Evolutionary conservation across 2,113 vertebrate species (phyloP), one percentile per base, ranked within the genome.

Genomic region (Megaceryle maxima): DNA sequence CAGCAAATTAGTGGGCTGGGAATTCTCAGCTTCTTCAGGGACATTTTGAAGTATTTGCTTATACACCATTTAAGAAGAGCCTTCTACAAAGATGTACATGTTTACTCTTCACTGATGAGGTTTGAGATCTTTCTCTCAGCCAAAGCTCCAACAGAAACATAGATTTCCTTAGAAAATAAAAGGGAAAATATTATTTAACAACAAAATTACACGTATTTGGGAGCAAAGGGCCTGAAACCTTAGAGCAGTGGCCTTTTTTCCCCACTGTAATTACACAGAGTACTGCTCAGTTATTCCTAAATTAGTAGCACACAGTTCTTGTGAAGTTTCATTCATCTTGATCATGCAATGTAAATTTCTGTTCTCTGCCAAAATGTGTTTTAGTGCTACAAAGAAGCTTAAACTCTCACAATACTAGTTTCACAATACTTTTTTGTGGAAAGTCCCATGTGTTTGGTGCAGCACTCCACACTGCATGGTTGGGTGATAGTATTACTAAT

Each of bases 251-350:
- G 16, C 35, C 22, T 63, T 87, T 93, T 67, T 35, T 62, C 60
- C n/a, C 26, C 28, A 3, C 62, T 84, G 10, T 89, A 91, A 87
- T 84, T 84, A 46, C 51, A 55, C 22, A 56, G 64, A 81, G 37
- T 12, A 72, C 20, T 31, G 60, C 33, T 92, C 60, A 33, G 83
- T 88, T 87, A 59, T 87, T 95, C 77, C 53, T 92, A 68, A 91
- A 91, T 95, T 68, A 92, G 81, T 51, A 88, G 51, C 73, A 43
- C 73, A 43, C 48, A 73, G 62, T 92, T 95, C 81, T 81, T 92
- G n/a, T 51, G 83, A 92, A 89, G 77, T 87, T 89, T 87, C 24
- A 46, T 48, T 59, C 19, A 13, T 82, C 77, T 89, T 64, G 69
- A 87, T 89, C 48, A 28, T 39, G 53, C 66, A 81, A 7, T 87